Base-by-base conservation (phyloP, 1,140 invertebrate genomes). In the Drosophila kikkawai region DNA sequence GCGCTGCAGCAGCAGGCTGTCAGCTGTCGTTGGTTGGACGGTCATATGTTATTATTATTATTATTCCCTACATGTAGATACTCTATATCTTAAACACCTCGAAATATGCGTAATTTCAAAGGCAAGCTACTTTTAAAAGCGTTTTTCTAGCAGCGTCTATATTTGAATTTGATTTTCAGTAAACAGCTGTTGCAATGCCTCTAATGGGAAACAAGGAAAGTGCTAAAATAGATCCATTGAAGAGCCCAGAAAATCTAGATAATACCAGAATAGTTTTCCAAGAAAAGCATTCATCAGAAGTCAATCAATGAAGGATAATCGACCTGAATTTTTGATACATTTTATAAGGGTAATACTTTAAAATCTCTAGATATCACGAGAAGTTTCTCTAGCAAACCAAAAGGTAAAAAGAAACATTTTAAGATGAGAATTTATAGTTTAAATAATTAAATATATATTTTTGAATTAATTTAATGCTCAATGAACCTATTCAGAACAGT, bases 1-100 rank as follows among this genome's bases (percentile, higher is more conserved):
- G 66, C 47, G 51, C 26, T 45, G 71, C 81, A 67, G 64, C 77
- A 74, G 76, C 32, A 22, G 45, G 9, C 6, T 51, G 81, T 75
- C 82, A 78, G 82, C 82, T 87, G 82, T 88, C 73, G 63, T 71
- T 26, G 66, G 37, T 85, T 76, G 71, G 44, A 68, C 15, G 63
- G 58, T 84, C 82, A 85, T 85, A 66, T 82, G 80, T 79, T 82
- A 19, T 65, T 63, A 51, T 55, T 68, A 45, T 76, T 67, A 32
- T 63, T 56, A 22, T 71, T 64, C 29, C 63, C 32, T 26, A 29
- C 17, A 50, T 71, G 36, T 11, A 39, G 8, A 26, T 39, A n/a
- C 39, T 22, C 1, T 11, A 15, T 26, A 7, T 56, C 1, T 19
- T 2, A 15, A 39, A 9, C 39, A 67, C 45, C 73, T 70, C 42